Evolutionary conservation across 2,888 invertebrate genomes (phyloP), one percentile per base, ranked within the genome.

Genomic region (Cryptocephalus moraei): DNA sequence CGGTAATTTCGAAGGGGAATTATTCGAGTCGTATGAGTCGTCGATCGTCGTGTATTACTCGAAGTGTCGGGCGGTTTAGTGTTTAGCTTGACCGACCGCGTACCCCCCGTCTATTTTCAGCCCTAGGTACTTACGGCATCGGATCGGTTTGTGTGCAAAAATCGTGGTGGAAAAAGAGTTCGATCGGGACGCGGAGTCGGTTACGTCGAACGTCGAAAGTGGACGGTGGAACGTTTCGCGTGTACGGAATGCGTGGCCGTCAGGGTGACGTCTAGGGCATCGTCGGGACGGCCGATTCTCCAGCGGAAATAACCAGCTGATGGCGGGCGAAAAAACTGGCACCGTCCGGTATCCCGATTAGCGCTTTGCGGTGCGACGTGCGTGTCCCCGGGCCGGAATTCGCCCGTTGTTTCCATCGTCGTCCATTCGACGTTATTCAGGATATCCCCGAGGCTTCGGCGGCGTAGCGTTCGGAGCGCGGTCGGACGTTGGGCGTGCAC

Each of bases 111-210:
- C 53, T 55, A 55, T 53, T 55, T 55, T 80, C 80, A 80, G 80
- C 79, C 75, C 73, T 76, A 79, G 78, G 80, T 79, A 80, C 79
- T 80, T 79, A 78, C 78, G 77, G 78, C 77, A 68, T 72, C 72
- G 73, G 76, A 59, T 65, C 66, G 66, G 73, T 74, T 74, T 76
- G 78, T 75, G 77, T 77, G 77, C 76, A 72, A 77, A 75, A 76
- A 77, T 77, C 77, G 75, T 73, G 46, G 74, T 75, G 73, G 72
- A 73, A 69, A 66, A 73, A 72, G 70, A 46, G 53, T 51, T 49
- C 51, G 45, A 52, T 49, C 36, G 9, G 43, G 41, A 38, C 40
- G 22, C 22, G 22, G 6, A 22, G 22, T 22, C 22, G 22, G 22
- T 22, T 22, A 22, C 22, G 22, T 2, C 22, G 22, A 22, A 22